Conservation (phyloP, 2,888 invertebrate species). For the Eurois occulta region DNA sequence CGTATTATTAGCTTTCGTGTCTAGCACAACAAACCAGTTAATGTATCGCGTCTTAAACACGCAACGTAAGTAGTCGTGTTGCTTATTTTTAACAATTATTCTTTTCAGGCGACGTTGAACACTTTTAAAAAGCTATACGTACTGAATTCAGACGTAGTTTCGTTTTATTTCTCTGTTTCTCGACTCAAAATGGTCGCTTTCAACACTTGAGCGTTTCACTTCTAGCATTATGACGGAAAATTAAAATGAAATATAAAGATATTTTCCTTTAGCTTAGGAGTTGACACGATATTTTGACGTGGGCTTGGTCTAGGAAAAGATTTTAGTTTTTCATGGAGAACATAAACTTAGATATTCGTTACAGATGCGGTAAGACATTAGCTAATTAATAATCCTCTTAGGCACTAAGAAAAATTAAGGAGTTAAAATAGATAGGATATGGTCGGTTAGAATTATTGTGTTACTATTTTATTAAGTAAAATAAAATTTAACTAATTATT, state of each 20-base stretch:
- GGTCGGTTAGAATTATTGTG: neutral
- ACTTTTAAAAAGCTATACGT: slow-evolving; percentile 38
- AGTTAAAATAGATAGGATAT: neutral
- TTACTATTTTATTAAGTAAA: neutral
- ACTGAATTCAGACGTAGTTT: slow-evolving; percentile 46
- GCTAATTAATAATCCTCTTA: neutral
- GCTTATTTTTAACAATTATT: slow-evolving; percentile 49
- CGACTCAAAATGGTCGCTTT: slow-evolving; percentile 53
- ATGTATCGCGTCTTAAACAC: slow-evolving; percentile 42
- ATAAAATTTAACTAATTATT: too few species aligned
- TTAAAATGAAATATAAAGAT: slow-evolving; percentile 39
- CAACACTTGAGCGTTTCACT: slow-evolving; percentile 47
- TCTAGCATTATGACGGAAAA: slow-evolving; percentile 35
- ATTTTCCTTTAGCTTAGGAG: slow-evolving; percentile 22
- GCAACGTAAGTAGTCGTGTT: slow-evolving; percentile 21
- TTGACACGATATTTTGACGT: neutral
- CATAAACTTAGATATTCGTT: neutral
- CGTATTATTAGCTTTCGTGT: slow-evolving; percentile 64
- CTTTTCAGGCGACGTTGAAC: slow-evolving; percentile 50
- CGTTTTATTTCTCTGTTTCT: slow-evolving; percentile 48
- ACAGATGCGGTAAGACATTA: neutral
- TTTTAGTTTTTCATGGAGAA: neutral
- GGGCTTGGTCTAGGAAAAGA: neutral
- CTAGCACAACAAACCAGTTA: slow-evolving; percentile 52
- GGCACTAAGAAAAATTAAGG: neutral